These are phyloP conservation scores for Apodemia duryi DNA, from an alignment of 2,888 invertebrate species.

Conservation along the genomic window DNA sequence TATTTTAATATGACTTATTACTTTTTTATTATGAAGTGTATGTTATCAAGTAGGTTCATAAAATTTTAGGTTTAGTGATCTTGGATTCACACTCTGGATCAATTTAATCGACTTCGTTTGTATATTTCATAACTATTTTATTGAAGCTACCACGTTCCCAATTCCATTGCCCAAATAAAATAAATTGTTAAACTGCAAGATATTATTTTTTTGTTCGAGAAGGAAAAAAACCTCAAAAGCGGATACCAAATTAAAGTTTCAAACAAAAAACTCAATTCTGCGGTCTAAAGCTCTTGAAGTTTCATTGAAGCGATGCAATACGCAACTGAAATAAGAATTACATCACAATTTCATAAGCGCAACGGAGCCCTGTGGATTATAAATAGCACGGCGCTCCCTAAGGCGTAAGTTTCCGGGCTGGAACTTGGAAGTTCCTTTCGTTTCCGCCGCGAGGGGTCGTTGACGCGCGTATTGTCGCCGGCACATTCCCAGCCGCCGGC, in stretches of 20 bases:
- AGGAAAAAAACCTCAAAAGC: too few species aligned
- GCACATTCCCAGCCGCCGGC: constrained; percentile 69
- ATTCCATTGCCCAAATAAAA: too few species aligned
- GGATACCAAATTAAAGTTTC: neutral
- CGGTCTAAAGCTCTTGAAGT: constrained; percentile 6
- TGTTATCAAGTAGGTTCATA: too few species aligned
- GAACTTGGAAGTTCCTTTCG: constrained; percentile 55
- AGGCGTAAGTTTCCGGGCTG: constrained; percentile 77
- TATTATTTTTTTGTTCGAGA: too few species aligned
- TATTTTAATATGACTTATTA: too few species aligned
- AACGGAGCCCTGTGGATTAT: constrained; percentile 50
- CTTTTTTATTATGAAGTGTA: too few species aligned
- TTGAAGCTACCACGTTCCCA: too few species aligned
- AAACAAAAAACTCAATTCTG: neutral
- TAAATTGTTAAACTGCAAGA: too few species aligned
- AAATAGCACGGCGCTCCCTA: constrained; percentile 70
- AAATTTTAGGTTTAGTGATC: too few species aligned
- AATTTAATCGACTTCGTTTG: too few species aligned
- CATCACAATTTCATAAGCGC: constrained; percentile 5
- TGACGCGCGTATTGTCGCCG: constrained; percentile 70
- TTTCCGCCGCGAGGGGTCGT: constrained; percentile 76
- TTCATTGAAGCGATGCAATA: constrained; percentile 30
- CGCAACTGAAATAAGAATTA: constrained; percentile 27
- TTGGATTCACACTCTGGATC: too few species aligned
- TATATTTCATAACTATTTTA: too few species aligned